Conservation (phyloP, 2,888 invertebrate species). For the Tipula confusa region DNA sequence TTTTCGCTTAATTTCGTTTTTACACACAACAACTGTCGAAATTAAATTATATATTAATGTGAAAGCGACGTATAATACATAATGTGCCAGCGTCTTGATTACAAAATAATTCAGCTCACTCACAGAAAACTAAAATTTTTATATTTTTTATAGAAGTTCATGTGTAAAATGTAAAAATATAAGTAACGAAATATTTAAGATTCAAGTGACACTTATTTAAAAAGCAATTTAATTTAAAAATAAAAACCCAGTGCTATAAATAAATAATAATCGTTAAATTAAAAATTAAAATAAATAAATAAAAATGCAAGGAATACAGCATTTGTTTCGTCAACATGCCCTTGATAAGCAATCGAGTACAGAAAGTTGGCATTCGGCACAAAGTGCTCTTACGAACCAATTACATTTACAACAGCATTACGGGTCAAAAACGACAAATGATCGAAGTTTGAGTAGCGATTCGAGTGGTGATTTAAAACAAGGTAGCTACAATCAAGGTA, state of each 20-base stretch:
- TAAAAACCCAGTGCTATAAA: not conserved
- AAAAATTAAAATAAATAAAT: slow-evolving; percentile 13
- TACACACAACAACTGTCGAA: not conserved
- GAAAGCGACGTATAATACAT: no score
- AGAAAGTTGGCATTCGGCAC: slow-evolving; percentile 52
- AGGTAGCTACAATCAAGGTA: not conserved
- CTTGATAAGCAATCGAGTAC: slow-evolving; percentile 51
- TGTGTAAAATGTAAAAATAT: not conserved
- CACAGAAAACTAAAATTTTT: not conserved
- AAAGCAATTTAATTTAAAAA: not conserved
- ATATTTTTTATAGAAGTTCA: not conserved
- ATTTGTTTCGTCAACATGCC: slow-evolving; percentile 50
- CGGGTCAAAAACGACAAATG: not conserved
- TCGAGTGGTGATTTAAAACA: not conserved
- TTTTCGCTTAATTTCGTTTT: not conserved
- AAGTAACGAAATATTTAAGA: not conserved
- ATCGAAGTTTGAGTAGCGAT: slow-evolving; percentile 5
- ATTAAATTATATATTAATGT: not conserved
- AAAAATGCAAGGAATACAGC: slow-evolving; percentile 49
- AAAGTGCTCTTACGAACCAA: slow-evolving; percentile 35
- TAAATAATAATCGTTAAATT: not conserved
- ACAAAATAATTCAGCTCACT: not conserved
- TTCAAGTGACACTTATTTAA: not conserved
- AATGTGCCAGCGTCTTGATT: no score
- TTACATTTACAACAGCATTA: slow-evolving; percentile 36